phyloP scores from a whole-genome alignment of 2,113 vertebrate species.

The Phaetusa simplex region DNA sequence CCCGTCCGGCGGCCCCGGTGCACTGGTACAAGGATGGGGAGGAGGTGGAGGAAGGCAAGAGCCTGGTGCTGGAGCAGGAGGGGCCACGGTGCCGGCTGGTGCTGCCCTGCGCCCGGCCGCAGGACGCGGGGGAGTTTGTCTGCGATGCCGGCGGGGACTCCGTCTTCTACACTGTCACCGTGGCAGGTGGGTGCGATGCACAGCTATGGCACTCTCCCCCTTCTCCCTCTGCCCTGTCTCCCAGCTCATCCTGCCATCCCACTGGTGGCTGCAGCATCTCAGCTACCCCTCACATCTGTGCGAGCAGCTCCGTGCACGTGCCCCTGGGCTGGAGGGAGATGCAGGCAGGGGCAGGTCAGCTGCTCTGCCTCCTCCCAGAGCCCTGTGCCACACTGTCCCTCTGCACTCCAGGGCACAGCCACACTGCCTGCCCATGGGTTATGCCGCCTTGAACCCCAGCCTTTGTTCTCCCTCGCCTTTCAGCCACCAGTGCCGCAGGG shows the following conservation, averaged over 20 bases:
- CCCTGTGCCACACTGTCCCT: neutral
- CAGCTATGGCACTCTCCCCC: neutral
- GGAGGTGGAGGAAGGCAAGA: constrained; percentile 80
- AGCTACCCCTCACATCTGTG: accelerated
- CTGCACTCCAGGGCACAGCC: neutral
- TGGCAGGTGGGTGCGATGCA: constrained; percentile 78
- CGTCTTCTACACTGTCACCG: constrained; percentile 84
- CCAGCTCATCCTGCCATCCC: neutral
- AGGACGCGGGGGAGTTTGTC: constrained; percentile 88
- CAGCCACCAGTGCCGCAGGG: neutral
- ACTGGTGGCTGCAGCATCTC: neutral
- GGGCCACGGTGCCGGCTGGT: constrained; percentile 82
- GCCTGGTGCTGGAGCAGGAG: constrained; percentile 80
- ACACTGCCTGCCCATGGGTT: neutral
- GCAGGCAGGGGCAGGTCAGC: neutral
- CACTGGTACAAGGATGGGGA: constrained; percentile 90
- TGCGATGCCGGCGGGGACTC: constrained; percentile 83
- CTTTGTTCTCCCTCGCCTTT: neutral
- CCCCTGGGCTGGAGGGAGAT: neutral
- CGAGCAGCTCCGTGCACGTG: accelerated
- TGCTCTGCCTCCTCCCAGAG: neutral
- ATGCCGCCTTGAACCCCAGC: neutral
- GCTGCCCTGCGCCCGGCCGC: constrained; percentile 79
- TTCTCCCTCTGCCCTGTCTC: neutral
- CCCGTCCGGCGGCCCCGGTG: constrained; percentile 72